Evolutionary conservation across 2,888 invertebrate species (phyloP).

Genomic region (Drosophila cyrtoloma): DNA sequence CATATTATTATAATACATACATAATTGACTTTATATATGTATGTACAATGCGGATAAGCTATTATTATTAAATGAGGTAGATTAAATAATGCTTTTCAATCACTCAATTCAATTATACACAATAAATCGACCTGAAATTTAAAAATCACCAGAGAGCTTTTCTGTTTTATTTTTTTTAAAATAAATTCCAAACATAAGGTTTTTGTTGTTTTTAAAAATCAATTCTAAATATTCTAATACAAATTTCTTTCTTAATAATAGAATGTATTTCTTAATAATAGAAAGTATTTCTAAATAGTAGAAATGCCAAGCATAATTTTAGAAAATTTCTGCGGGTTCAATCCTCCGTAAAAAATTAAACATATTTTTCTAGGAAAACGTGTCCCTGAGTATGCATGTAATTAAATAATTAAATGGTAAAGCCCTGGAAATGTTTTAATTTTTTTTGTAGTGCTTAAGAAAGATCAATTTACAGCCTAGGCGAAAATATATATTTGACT

Average conservation of each 20-base stretch:
- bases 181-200: neutral
- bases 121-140: neutral
- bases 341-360: neutral
- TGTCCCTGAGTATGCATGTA: neutral
- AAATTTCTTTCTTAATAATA: neutral
- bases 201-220: neutral
- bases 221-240: neutral
- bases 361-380: fast-evolving
- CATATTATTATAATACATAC: neutral
- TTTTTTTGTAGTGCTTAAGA: neutral
- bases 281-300: neutral
- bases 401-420: neutral
- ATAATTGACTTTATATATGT: neutral
- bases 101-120: neutral
- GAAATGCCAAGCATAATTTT: neutral
- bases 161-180: neutral
- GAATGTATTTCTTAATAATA: neutral
- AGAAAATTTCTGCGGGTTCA: no score
- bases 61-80: neutral
- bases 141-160: neutral
- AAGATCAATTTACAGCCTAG: neutral
- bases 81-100: neutral
- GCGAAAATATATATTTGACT: neutral
- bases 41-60: neutral
- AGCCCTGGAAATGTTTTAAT: neutral